phyloP scores from a whole-genome alignment of 2,888 invertebrate species.

The Trichogramma evanescens region DNA sequence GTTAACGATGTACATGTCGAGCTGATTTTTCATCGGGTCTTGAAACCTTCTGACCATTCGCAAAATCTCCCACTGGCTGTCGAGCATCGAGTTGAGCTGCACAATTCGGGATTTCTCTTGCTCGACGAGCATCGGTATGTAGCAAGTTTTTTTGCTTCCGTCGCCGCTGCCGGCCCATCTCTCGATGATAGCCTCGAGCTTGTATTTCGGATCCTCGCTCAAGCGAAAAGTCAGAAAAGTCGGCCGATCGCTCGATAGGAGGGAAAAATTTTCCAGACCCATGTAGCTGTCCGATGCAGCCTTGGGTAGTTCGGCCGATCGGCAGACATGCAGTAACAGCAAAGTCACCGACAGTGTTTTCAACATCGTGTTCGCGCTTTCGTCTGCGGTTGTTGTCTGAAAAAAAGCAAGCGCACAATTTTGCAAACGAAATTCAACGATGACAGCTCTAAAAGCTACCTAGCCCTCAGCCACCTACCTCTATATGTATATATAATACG shows the following conservation, averaged over 20 bases:
- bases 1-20: conserved; percentile 9
- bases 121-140: conserved; percentile 1
- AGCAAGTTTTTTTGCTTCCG: neutral
- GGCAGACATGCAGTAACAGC: neutral
- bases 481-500: no score
- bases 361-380: no score
- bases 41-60: conserved; percentile 2
- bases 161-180: neutral
- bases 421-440: no score
- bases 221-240: neutral
- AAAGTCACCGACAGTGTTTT: neutral
- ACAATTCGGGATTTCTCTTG: neutral
- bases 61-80: conserved; percentile 3
- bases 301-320: neutral
- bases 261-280: neutral
- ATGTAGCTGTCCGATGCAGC: neutral
- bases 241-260: conserved; percentile 4
- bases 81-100: neutral
- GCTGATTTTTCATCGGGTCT: neutral
- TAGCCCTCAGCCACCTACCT: no score
- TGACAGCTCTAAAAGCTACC: no score
- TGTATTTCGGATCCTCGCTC: neutral
- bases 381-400: no score
- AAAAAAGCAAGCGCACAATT: no score
- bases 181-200: conserved; percentile 10